These are phyloP conservation scores for Lasioglossum malachurum DNA, from an alignment of 2,888 invertebrate species.

Conservation along the genomic window DNA sequence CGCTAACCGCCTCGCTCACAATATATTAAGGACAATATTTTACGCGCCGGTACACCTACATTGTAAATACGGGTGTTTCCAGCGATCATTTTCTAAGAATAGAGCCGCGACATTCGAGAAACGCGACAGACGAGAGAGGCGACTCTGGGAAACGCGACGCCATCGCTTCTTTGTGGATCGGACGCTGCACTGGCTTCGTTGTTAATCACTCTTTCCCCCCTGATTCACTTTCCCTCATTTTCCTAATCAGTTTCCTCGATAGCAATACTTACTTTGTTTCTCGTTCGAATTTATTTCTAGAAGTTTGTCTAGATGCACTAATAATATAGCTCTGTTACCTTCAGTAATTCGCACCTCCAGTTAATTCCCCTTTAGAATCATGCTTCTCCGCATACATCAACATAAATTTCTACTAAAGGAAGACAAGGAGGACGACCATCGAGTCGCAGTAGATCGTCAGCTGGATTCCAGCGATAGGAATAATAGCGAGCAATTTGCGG, in stretches of 20 bases:
- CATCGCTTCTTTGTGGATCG: not conserved
- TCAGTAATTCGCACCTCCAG: not conserved
- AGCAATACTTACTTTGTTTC: not conserved
- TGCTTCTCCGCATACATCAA: not conserved
- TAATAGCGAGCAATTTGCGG: not conserved
- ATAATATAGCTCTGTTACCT: not conserved
- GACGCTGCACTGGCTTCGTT: not conserved
- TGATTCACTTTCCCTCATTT: too few relatives aligned
- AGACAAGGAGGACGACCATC: not conserved
- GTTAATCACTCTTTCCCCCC: too few relatives aligned
- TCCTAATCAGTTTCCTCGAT: too few relatives aligned
- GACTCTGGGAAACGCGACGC: not conserved
- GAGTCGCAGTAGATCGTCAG: not conserved
- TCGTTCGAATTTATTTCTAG: not conserved
- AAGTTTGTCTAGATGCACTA: not conserved
- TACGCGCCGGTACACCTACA: constrained; percentile 80
- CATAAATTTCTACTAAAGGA: not conserved
- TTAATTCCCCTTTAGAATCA: not conserved
- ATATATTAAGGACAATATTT: constrained; percentile 82
- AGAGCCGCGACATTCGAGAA: constrained; percentile 63
- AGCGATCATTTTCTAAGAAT: constrained; percentile 79
- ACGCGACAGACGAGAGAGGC: not conserved
- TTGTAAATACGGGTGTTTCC: constrained; percentile 81
- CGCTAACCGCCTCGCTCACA: constrained; percentile 62
- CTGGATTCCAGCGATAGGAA: not conserved